A percentile compares a stretch with the other conserved stretches of the same genome.
Evolutionary conservation across 1,140 invertebrate genomes (phyloP).

Genomic region (Ruditapes philippinarum): DNA sequence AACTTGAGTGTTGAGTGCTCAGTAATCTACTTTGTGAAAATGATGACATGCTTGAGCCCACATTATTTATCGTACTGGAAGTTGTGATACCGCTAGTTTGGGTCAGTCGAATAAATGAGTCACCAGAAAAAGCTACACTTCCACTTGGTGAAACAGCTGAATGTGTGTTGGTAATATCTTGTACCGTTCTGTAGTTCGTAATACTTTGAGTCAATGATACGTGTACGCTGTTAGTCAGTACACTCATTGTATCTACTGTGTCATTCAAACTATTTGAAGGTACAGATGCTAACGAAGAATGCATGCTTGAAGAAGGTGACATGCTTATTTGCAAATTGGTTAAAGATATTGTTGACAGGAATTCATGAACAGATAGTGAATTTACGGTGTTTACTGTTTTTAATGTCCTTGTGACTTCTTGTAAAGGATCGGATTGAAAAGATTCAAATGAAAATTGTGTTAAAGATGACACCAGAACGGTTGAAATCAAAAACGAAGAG

Average conservation of each 20-base stretch:
- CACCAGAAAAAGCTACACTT: background rate
- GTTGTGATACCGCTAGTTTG: background rate
- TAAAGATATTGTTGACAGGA: too few relatives aligned
- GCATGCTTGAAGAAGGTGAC: too few relatives aligned
- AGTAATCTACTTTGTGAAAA: background rate
- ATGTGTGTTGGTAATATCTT: background rate
- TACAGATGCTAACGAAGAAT: background rate
- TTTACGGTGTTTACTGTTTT: too few relatives aligned
- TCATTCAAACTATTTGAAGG: background rate
- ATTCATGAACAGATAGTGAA: too few relatives aligned
- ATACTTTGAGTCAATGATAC: background rate
- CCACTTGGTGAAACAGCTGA: background rate
- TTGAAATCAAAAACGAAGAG: background rate
- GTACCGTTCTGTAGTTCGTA: too few relatives aligned
- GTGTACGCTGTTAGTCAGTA: too few relatives aligned
- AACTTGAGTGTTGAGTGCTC: background rate
- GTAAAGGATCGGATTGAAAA: too few relatives aligned
- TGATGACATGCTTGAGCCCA: background rate
- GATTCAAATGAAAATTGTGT: background rate
- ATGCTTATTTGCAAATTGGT: too few relatives aligned
- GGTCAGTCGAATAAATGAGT: background rate
- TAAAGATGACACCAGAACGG: background rate
- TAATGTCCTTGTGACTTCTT: background rate
- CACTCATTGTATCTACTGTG: background rate
- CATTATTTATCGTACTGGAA: background rate